Percentiles rank a stretch among this genome's conserved stretches.
These are phyloP conservation scores for Microcebus tavaratra DNA, from an alignment of 2,113 vertebrate genomes.

Conservation along the genomic window DNA sequence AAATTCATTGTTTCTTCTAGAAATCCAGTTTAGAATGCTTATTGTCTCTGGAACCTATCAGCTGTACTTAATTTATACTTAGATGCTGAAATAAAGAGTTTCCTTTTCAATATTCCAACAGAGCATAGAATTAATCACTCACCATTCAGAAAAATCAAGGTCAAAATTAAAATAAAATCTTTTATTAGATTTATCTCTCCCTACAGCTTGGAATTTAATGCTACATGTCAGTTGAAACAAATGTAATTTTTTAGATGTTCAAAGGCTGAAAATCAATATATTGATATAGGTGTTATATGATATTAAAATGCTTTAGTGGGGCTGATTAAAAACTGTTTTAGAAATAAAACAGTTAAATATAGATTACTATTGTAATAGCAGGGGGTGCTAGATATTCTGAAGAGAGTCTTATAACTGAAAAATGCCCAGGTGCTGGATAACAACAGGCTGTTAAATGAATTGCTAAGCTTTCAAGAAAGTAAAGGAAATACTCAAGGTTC, in stretches of 20 bases:
- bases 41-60: constrained; percentile 20
- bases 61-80: constrained; percentile 37
- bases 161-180: constrained; percentile 14
- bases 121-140: constrained; percentile 28
- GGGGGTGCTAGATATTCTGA: not conserved
- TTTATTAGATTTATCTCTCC: not conserved
- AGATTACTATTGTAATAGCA: not conserved
- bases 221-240: not conserved
- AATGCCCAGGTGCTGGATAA: not conserved
- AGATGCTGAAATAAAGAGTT: constrained; percentile 19
- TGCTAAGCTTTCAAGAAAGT: not conserved
- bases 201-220: not conserved
- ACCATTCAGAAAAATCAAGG: constrained; percentile 51
- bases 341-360: not conserved
- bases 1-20: constrained; percentile 25
- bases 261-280: not conserved
- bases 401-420: not conserved
- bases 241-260: not conserved
- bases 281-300: not conserved
- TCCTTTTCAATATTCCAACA: not conserved
- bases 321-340: not conserved
- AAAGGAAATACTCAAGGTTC: not conserved
- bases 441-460: not conserved
- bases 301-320: not conserved
- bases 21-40: constrained; percentile 22